Evolutionary conservation across 2,888 invertebrate species (phyloP).

Genomic region (Leuctra nigra): DNA sequence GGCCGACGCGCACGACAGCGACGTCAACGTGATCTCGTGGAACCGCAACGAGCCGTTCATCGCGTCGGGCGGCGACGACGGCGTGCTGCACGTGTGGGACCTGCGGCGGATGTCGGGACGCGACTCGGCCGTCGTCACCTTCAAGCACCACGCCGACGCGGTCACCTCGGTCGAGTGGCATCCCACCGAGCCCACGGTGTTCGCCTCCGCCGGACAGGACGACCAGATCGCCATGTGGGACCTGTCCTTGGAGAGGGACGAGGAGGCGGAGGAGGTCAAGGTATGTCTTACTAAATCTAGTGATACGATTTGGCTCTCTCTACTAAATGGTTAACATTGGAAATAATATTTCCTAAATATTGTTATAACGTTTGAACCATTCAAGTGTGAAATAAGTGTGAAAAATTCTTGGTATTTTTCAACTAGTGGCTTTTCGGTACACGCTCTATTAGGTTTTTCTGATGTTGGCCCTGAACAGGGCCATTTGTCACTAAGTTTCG

Average conservation of each 20-base stretch:
- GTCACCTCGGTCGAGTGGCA: slow-evolving; percentile 98
- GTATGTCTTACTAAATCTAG: too few species aligned
- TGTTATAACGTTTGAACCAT: too few species aligned
- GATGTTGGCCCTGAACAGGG: too few species aligned
- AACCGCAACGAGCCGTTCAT: slow-evolving; percentile 87
- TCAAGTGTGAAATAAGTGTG: too few species aligned
- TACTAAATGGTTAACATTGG: too few species aligned
- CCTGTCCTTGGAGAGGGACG: slow-evolving; percentile 80
- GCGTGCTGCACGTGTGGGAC: slow-evolving; percentile 92
- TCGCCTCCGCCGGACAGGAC: slow-evolving; percentile 90
- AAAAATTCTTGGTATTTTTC: too few species aligned
- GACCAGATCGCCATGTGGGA: slow-evolving; percentile 98
- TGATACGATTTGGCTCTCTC: too few species aligned
- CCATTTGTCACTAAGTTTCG: too few species aligned
- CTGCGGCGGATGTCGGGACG: slow-evolving; percentile 52
- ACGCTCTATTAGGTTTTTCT: too few species aligned
- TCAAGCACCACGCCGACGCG: slow-evolving; percentile 91
- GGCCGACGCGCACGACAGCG: slow-evolving; percentile 78
- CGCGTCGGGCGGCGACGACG: slow-evolving; percentile 95
- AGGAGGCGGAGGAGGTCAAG: slow-evolving; percentile 44
- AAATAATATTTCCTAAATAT: too few species aligned
- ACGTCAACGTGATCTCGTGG: slow-evolving; percentile 98
- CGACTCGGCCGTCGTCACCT: slow-evolving; percentile 66
- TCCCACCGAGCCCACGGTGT: slow-evolving; percentile 84
- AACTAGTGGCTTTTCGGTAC: too few species aligned